These are phyloP conservation scores for Plestiodon gilberti DNA, from an alignment of 2,113 vertebrate genomes.

Conservation along the genomic window DNA sequence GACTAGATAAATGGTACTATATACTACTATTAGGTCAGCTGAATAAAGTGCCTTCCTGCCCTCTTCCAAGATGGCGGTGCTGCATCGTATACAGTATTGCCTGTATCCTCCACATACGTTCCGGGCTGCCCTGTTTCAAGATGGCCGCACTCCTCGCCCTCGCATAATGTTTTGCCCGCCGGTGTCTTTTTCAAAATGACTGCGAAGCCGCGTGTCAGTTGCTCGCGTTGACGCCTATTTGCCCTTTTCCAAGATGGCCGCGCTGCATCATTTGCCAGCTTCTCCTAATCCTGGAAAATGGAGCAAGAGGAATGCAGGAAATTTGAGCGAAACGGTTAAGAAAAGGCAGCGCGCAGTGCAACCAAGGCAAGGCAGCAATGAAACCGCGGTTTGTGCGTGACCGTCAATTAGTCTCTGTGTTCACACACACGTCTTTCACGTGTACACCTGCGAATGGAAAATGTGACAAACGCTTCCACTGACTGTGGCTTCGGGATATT, in stretches of 20 bases:
- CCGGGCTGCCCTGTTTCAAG: neutral
- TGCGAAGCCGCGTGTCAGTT: no score
- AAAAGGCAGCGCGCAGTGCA: neutral
- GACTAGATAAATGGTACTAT: no score
- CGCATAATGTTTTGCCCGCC: no score
- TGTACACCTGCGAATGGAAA: neutral
- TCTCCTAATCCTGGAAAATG: neutral
- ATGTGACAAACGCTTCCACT: neutral
- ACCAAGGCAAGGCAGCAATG: neutral
- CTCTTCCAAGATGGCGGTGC: neutral
- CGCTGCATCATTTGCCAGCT: neutral
- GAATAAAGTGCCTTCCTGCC: neutral
- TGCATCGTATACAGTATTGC: no score
- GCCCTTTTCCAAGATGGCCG: neutral
- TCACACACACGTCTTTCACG: neutral
- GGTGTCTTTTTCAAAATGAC: no score
- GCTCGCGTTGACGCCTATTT: no score
- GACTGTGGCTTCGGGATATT: no score
- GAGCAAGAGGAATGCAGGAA: neutral
- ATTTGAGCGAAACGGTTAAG: neutral
- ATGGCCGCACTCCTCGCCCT: neutral
- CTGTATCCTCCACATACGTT: no score
- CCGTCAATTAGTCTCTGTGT: no score
- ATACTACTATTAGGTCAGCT: no score
- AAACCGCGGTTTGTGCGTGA: neutral